Base-by-base conservation (phyloP, 1,140 invertebrate species). In the Gryon sp. region DNA sequence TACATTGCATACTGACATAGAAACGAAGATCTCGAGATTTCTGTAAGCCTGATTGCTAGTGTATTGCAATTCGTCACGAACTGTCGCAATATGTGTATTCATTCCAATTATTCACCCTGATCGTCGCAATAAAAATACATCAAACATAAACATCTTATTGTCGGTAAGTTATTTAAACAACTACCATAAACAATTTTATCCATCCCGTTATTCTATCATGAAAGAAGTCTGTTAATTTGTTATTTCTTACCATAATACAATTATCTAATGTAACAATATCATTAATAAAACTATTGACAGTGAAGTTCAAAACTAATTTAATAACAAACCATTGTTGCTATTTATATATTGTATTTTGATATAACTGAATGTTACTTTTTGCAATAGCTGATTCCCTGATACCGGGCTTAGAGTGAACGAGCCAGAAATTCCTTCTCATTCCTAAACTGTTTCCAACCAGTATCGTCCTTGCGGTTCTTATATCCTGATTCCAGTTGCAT, bases 61-160 rank as follows among this genome's bases (percentile, higher is more conserved):
- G 83, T 87, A 86, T 85, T 82, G 82, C 68, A 72, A 82, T 81
- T 84, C 80, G 78, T 83, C 82, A 82, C 80, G 78, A 80, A 53
- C 74, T 72, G 80, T 73, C 62, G 45, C 55, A 62, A 60, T 36
- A 73, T 36, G 59, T 57, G 34, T 18, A 28, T 12, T 4, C 14
- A 15, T 15, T 20, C 8, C 28, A 20, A 53, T 20, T 12, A 12
- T 12, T 12, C 2, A 6, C n/a, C 28, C n/a, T n/a, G n/a, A n/a
- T n/a, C n/a, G n/a, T n/a, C n/a, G n/a, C n/a, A n/a, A n/a, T n/a
- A n/a, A n/a, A n/a, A n/a, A n/a, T n/a, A n/a, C n/a, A n/a, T n/a
- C n/a, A n/a, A n/a, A n/a, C n/a, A n/a, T n/a, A n/a, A n/a, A n/a
- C n/a, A n/a, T n/a, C n/a, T n/a, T n/a, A n/a, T n/a, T n/a, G n/a